Base-by-base conservation (phyloP, 2,797 vertebrate genomes). In the Oryzias sinensis region DNA sequence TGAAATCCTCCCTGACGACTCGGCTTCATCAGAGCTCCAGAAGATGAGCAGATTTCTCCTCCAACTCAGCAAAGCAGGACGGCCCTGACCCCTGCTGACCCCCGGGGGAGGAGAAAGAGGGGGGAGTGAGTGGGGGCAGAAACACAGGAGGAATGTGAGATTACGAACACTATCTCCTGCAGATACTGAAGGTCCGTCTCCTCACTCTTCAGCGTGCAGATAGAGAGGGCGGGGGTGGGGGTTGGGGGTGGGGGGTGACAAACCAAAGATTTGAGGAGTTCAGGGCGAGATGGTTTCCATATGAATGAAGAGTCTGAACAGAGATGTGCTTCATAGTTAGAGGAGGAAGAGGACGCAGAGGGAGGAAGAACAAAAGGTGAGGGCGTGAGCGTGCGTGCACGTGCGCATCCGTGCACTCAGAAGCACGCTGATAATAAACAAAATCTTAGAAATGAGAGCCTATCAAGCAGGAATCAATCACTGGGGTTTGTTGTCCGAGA, bases 381-480 rank as follows among this genome's bases (percentile, higher is more conserved):
- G 54, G 62, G 66, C 54, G 49, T 37, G 49, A 20, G 69, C 70
- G 74, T 50, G 49, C 40, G 43, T 25, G 17, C 40, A 6, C 55
- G 17, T 37, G 29, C 17, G 16, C 68, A 72, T 69, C 59, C 64
- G 72, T 61, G 74, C 83, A 82, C 85, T 79, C 83, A 86, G 93
- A 95, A 94, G 94, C 94, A 93, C 62, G 53, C 94, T 94, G 95
- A 97, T 96, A 95, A 96, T 96, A 95, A 95, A 93, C 88, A 91
- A 94, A 96, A 96, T 96, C 95, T 97, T 90, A 90, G 94, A 93
- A 95, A 94, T 92, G 91, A 87, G 74, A 82, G 85, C 85, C 74
- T 96, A 97, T 98, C 96, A 95, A 91, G 75, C 85, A 91, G 93
- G 89, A 97, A 98, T 98, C 97, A 97, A 98, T 97, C 96, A 98